Evolutionary conservation across 2,113 vertebrate species (phyloP), one percentile per base, ranked within the genome.

Genomic region (Phycodurus eques): DNA sequence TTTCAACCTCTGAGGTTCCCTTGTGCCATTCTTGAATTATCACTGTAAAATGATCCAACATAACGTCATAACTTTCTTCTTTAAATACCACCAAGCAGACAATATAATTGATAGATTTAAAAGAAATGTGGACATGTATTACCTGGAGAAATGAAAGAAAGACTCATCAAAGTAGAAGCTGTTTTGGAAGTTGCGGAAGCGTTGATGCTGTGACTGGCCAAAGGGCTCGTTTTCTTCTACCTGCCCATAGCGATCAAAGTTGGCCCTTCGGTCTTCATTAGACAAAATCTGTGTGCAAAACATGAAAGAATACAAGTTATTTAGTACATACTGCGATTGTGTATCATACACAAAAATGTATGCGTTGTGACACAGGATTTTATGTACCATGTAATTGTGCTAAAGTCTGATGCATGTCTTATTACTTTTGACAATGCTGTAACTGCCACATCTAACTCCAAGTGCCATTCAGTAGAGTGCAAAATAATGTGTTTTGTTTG

Each of bases 151-250:
- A 43, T 98, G 94, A 81, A 98, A 98, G 74, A 98, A 98, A 0
- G 96, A 96, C 67, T 98, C 96, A 0, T 98, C 96, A 0, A 98
- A 98, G 69, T 97, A 98, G 81, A 98, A 98, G 62, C 94, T 95
- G 47, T 94, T 94, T 0, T 96, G 95, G 88, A 95, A 98, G 62
- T 92, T 92, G 33, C 92, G 95, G 92, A 95, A 96, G 67, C 90
- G 91, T 0, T 91, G 93, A 27, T 91, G 89, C 63, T 87, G 92
- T 0, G 93, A 92, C 77, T 95, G 94, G 6, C 92, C 88, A 44
- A 92, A 93, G 22, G 92, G 93, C 77, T 94, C 94, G 84, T 89
- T 94, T n/a, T 96, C 95, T 0, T 96, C 95, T 0, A 92, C 93
- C 22, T 97, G 94, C 0, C 98, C 96, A 0, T 95, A 98, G 2